Evolutionary conservation across 35 echinoderm and acorn worm species (phyloP).

Genomic region (Hemicentrotus pulcherrimus): DNA sequence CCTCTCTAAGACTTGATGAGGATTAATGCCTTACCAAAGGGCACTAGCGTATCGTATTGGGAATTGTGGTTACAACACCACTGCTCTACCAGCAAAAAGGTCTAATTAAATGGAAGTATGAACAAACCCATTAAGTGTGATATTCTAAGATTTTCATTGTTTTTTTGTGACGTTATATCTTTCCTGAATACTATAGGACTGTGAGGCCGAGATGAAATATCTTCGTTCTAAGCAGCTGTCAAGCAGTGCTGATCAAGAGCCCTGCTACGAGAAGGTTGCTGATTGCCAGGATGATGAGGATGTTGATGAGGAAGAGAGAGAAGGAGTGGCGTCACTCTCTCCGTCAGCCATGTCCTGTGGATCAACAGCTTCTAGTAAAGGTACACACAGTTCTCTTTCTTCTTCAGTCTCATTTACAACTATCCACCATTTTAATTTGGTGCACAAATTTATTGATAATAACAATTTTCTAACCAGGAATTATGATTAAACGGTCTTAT

Average conservation of each 20-base stretch:
- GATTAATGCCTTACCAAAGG: no score
- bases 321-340: not conserved
- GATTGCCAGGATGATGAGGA: not conserved
- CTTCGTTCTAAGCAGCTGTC: not conserved
- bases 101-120: not conserved
- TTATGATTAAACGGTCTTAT: no score
- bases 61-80: no score
- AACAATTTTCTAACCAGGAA: no score
- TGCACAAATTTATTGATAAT: no score
- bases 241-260: not conserved
- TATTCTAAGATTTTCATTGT: not conserved
- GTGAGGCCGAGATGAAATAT: constrained; percentile 61
- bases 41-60: no score
- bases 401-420: no score
- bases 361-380: constrained; percentile 44
- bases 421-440: no score
- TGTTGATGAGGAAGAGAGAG: constrained; percentile 10
- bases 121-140: not conserved
- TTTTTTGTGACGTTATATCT: not conserved
- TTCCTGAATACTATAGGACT: constrained; percentile 22
- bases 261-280: constrained; percentile 14
- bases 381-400: not conserved
- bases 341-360: constrained; percentile 33
- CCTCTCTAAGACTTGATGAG: no score
- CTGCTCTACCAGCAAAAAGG: not conserved